Conservation (phyloP, 2,888 invertebrate species). For the Drosophila mayaguana region DNA sequence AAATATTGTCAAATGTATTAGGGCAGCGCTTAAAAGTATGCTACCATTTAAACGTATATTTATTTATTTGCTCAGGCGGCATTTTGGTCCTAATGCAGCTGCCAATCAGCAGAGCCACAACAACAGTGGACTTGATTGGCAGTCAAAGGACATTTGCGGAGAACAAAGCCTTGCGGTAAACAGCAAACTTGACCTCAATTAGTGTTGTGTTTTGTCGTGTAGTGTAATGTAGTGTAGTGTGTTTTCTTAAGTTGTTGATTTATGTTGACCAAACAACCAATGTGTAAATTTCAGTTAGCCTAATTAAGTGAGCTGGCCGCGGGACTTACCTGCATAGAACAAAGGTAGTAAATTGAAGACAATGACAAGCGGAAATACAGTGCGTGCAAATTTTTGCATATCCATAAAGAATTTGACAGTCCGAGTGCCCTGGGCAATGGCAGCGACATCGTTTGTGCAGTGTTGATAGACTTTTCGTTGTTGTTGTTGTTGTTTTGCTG, state of each 20-base stretch:
- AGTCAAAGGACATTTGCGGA: constrained; percentile 29
- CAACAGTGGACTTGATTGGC: constrained; percentile 31
- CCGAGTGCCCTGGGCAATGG: constrained; percentile 46
- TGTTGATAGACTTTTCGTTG: constrained; percentile 69
- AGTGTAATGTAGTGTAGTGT: not conserved
- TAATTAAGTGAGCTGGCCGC: constrained; percentile 32
- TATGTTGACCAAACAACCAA: constrained; percentile 11
- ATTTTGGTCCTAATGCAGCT: constrained; percentile 2
- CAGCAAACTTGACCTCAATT: constrained; percentile 24
- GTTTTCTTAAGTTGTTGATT: constrained; percentile 7
- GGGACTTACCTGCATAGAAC: constrained; percentile 85
- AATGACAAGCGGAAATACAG: constrained; percentile 84
- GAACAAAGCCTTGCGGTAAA: constrained; percentile 9
- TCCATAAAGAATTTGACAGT: constrained; percentile 76
- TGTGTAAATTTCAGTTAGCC: constrained; percentile 1
- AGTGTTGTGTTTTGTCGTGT: constrained; percentile 6
- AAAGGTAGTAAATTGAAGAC: constrained; percentile 85
- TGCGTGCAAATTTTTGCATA: constrained; percentile 82
- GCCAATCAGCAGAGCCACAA: constrained; percentile 7
- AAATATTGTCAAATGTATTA: constrained; percentile 48
- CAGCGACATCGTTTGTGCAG: constrained; percentile 47
- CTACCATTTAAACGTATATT: constrained; percentile 7
- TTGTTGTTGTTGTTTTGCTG: constrained; percentile 40
- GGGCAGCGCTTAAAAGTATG: constrained; percentile 10
- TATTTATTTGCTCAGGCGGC: constrained; percentile 17